These are phyloP conservation scores for Coilia nasus DNA, from an alignment of 2,797 vertebrate genomes.

Conservation along the genomic window DNA sequence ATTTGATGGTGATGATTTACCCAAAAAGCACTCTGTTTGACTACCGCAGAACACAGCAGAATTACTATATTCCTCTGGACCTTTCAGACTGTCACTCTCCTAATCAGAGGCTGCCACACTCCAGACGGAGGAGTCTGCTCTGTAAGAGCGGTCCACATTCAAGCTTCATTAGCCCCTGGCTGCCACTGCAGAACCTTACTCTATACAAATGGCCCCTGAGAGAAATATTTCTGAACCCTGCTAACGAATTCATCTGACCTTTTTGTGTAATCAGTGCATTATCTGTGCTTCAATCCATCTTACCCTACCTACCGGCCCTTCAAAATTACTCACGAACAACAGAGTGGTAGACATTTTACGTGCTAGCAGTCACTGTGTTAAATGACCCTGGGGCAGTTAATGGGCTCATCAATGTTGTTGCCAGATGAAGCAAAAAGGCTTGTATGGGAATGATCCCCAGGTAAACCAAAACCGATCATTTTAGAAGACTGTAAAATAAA, in stretches of 20 bases:
- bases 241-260: background rate
- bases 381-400: constrained; percentile 62
- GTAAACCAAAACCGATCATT: background rate
- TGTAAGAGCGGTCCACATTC: constrained; percentile 69
- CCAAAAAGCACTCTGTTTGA: constrained; percentile 43
- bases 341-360: constrained; percentile 62
- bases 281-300: background rate
- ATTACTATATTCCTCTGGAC: constrained; percentile 57
- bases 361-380: constrained; percentile 63
- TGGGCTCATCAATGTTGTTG: constrained; percentile 60
- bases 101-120: constrained; percentile 70
- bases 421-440: constrained; percentile 58
- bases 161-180: constrained; percentile 69
- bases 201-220: constrained; percentile 63
- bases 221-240: constrained; percentile 17
- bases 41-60: constrained; percentile 62
- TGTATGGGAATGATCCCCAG: constrained; percentile 60
- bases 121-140: constrained; percentile 56
- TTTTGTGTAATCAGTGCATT: constrained; percentile 4
- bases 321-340: constrained; percentile 43
- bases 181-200: constrained; percentile 42
- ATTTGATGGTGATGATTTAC: constrained; percentile 59
- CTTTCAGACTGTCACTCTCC: constrained; percentile 65
- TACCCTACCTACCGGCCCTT: background rate
- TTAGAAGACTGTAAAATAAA: background rate